Conservation (phyloP, 1,140 invertebrate genomes). For the Pogonognathellus flavescens region DNA sequence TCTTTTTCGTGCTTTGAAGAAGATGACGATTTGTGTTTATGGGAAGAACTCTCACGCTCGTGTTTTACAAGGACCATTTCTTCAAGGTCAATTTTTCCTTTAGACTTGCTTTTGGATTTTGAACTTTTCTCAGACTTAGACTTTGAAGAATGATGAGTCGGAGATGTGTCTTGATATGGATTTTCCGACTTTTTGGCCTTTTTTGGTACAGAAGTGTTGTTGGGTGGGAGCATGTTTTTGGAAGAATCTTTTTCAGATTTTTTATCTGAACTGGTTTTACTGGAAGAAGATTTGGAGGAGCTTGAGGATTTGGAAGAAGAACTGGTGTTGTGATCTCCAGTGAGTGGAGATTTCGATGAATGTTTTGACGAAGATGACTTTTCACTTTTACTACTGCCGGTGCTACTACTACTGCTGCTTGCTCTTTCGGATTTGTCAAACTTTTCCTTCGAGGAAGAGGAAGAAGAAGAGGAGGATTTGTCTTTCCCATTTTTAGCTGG, state of each 20-base stretch:
- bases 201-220: constrained; percentile 65
- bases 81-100: constrained; percentile 2
- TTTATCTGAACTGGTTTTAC: constrained; percentile 44
- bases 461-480: constrained; percentile 51
- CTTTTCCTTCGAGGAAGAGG: constrained; percentile 43
- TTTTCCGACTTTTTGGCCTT: constrained; percentile 64
- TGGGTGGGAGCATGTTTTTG: constrained; percentile 66
- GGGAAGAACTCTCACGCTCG: not conserved
- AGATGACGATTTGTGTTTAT: constrained; percentile 31
- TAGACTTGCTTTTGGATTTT: not conserved
- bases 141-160: constrained; percentile 10
- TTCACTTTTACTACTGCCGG: constrained; percentile 8
- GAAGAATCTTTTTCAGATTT: constrained; percentile 56
- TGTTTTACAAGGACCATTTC: constrained; percentile 8
- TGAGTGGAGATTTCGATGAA: constrained; percentile 56
- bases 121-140: constrained; percentile 34
- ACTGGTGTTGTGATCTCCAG: not conserved
- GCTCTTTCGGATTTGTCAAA: constrained; percentile 21
- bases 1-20: constrained; percentile 35
- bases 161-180: not conserved
- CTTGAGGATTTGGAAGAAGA: constrained; percentile 54
- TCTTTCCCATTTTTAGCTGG: constrained; percentile 31
- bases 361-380: constrained; percentile 52
- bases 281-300: constrained; percentile 40
- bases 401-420: not conserved